A percentile compares a stretch with the other conserved stretches of the same genome.
phyloP scores from a whole-genome alignment of 2,113 vertebrate species.

The Microcebus lehilahytsara region DNA sequence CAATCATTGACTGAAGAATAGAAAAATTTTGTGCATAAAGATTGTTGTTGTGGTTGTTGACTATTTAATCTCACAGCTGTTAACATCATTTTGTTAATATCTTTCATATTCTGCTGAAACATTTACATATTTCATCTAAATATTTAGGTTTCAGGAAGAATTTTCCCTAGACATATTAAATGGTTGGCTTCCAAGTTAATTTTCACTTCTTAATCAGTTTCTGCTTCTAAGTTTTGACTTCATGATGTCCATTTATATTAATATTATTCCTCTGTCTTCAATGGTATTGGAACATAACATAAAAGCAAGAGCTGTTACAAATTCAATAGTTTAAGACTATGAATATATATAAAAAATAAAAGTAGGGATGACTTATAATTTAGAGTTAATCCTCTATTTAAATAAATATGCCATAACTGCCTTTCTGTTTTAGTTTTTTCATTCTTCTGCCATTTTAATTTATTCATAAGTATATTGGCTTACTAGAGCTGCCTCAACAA shows the following conservation, averaged over 20 bases:
- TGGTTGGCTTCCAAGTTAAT: neutral
- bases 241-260: neutral
- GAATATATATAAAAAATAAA: constrained; percentile 27
- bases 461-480: neutral
- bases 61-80: neutral
- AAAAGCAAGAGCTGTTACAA: neutral
- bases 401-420: neutral
- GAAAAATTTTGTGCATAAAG: neutral
- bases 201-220: constrained; percentile 39
- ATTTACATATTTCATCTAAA: constrained; percentile 21
- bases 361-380: neutral
- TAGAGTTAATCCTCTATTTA: neutral
- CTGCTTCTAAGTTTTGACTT: constrained; percentile 22
- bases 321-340: constrained; percentile 37
- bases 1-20: constrained; percentile 1
- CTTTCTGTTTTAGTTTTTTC: neutral
- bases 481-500: neutral
- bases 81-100: neutral
- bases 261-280: neutral
- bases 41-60: neutral
- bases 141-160: constrained; percentile 7
- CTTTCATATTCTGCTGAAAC: neutral
- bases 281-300: neutral
- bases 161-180: neutral
- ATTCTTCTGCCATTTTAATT: neutral